Conservation (phyloP, 1,140 invertebrate genomes). For the Gonioctena quinquepunctata region DNA sequence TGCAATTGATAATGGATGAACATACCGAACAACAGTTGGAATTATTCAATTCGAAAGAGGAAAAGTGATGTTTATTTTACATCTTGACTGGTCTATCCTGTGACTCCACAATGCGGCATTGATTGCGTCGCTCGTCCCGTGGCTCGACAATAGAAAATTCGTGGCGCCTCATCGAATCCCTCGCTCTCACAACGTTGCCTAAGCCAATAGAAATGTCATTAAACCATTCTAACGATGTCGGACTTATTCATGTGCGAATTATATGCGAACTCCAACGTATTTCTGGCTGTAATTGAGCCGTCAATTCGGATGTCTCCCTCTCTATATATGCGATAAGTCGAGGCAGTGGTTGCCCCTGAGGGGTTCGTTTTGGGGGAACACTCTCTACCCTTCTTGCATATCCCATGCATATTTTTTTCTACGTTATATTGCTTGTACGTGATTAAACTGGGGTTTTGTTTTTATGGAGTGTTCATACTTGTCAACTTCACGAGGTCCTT, state of each 20-base stretch:
- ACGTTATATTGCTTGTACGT: too few relatives aligned
- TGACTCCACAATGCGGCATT: not conserved
- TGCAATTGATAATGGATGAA: too few relatives aligned
- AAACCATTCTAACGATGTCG: constrained; percentile 14
- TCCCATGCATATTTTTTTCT: too few relatives aligned
- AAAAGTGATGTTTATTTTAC: too few relatives aligned
- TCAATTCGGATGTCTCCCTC: not conserved
- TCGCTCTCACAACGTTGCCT: not conserved
- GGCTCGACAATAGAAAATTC: not conserved
- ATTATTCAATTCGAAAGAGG: too few relatives aligned
- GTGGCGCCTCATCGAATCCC: not conserved
- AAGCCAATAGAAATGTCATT: constrained; percentile 12
- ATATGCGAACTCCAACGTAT: not conserved
- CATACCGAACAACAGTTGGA: too few relatives aligned
- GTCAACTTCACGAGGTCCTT: too few relatives aligned
- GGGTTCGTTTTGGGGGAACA: not conserved
- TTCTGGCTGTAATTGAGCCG: constrained; percentile 15
- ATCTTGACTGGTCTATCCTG: too few relatives aligned
- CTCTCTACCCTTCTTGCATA: too few relatives aligned
- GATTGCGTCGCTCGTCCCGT: not conserved
- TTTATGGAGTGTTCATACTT: too few relatives aligned
- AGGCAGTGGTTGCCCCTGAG: not conserved
- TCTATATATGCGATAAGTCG: not conserved
- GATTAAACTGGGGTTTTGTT: too few relatives aligned
- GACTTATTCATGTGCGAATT: constrained; percentile 17